Evolutionary conservation across 2,888 invertebrate species (phyloP).

Genomic region (Polietes domitor): DNA sequence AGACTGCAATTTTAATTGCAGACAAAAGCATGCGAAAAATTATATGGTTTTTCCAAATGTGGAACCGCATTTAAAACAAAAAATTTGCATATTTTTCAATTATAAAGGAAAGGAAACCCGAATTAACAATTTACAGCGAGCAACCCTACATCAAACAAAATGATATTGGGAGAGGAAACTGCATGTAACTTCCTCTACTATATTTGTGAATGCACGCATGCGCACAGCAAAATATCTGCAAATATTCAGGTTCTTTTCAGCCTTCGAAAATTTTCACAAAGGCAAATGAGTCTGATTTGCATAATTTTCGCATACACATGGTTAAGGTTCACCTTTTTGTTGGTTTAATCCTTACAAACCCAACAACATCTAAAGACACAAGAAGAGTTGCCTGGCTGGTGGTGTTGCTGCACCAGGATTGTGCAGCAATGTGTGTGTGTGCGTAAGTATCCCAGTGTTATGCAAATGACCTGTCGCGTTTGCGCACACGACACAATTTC

Average conservation of each 20-base stretch:
- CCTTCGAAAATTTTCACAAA: constrained; percentile 33
- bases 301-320: constrained; percentile 74
- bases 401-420: constrained; percentile 56
- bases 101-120: constrained; percentile 47
- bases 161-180: constrained; percentile 48
- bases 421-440: no score
- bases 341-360: not conserved
- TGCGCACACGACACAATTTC: constrained; percentile 65
- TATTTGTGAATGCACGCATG: not conserved
- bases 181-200: constrained; percentile 58
- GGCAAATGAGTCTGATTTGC: constrained; percentile 68
- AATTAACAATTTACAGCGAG: not conserved
- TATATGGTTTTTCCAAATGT: constrained; percentile 58
- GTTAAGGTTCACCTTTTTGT: not conserved
- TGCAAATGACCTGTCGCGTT: constrained; percentile 78
- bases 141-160: not conserved
- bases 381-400: constrained; percentile 18
- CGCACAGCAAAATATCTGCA: constrained; percentile 36
- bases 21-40: constrained; percentile 46
- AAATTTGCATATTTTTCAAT: constrained; percentile 70
- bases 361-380: not conserved
- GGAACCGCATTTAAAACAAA: constrained; percentile 65
- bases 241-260: constrained; percentile 29
- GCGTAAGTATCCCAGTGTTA: constrained; percentile 74
- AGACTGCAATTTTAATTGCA: constrained; percentile 42